phyloP scores from a whole-genome alignment of 2,888 invertebrate genomes.

The Neoaliturus tenellus region DNA sequence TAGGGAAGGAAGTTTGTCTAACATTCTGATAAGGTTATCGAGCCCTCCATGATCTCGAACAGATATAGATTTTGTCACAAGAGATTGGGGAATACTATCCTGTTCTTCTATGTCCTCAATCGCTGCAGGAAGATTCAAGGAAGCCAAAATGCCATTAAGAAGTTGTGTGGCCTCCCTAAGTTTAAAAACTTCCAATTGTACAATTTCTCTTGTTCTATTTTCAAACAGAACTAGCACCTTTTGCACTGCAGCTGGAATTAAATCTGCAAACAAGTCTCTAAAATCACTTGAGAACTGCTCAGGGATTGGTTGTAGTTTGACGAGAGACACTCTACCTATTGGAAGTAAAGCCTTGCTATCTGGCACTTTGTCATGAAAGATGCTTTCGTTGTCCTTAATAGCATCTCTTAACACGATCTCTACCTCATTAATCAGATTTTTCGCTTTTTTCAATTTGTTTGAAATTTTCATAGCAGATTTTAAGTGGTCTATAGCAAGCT shows the following conservation, averaged over 20 bases:
- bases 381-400: slow-evolving; percentile 98
- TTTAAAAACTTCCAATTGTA: slow-evolving; percentile 89
- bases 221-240: slow-evolving; percentile 92
- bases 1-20: slow-evolving; percentile 92
- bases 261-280: slow-evolving; percentile 88
- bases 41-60: slow-evolving; percentile 81
- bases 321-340: slow-evolving; percentile 89
- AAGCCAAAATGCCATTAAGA: slow-evolving; percentile 93
- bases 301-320: slow-evolving; percentile 85
- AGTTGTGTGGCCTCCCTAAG: slow-evolving; percentile 94
- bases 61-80: slow-evolving; percentile 88
- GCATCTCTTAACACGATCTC: slow-evolving; percentile 86
- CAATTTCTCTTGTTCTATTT: slow-evolving; percentile 89
- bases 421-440: slow-evolving; percentile 79
- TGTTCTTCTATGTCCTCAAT: slow-evolving; percentile 87
- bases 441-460: slow-evolving; percentile 77
- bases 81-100: slow-evolving; percentile 90
- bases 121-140: slow-evolving; percentile 96
- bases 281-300: slow-evolving; percentile 82
- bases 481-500: slow-evolving; percentile 83
- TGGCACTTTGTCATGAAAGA: slow-evolving; percentile 98
- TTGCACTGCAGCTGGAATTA: slow-evolving; percentile 94
- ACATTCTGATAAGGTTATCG: slow-evolving; percentile 80
- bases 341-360: slow-evolving; percentile 86
- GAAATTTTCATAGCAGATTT: slow-evolving; percentile 83